Percentiles rank a stretch among this genome's conserved stretches.
Evolutionary conservation across 2,888 invertebrate genomes (phyloP).

Genomic region (Tricholauxania praeusta): DNA sequence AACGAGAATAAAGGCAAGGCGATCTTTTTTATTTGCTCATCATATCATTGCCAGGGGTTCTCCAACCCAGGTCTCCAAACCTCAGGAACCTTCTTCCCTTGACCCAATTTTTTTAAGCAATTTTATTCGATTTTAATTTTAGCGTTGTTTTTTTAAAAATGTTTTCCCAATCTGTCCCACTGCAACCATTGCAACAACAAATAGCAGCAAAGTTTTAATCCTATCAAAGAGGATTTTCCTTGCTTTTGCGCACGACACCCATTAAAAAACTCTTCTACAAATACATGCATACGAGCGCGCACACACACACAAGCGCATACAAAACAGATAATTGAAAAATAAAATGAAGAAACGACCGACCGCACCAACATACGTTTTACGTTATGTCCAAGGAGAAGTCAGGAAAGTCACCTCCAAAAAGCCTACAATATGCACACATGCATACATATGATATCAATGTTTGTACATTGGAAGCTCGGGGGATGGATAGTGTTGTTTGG

Average conservation of each 20-base stretch:
- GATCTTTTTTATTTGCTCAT: too few relatives aligned
- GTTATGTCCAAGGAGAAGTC: conserved; percentile 41
- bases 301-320: too few relatives aligned
- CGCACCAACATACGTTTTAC: conserved; percentile 17
- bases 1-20: too few relatives aligned
- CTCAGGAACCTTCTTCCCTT: too few relatives aligned
- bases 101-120: too few relatives aligned
- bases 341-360: neutral
- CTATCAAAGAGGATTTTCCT: conserved; percentile 46
- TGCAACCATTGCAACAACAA: conserved; percentile 9
- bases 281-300: too few relatives aligned
- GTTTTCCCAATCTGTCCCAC: neutral
- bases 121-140: too few relatives aligned
- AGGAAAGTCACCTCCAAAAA: conserved; percentile 45
- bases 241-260: conserved; percentile 44
- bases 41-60: too few relatives aligned
- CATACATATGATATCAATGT: conserved; percentile 28
- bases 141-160: too few relatives aligned
- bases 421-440: neutral
- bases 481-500: neutral
- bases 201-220: conserved; percentile 36
- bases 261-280: conserved; percentile 21
- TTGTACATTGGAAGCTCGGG: conserved; percentile 10
- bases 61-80: too few relatives aligned
- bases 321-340: too few relatives aligned